These are phyloP conservation scores for Tiliacea citrago DNA, from an alignment of 2,888 invertebrate genomes.

Conservation along the genomic window DNA sequence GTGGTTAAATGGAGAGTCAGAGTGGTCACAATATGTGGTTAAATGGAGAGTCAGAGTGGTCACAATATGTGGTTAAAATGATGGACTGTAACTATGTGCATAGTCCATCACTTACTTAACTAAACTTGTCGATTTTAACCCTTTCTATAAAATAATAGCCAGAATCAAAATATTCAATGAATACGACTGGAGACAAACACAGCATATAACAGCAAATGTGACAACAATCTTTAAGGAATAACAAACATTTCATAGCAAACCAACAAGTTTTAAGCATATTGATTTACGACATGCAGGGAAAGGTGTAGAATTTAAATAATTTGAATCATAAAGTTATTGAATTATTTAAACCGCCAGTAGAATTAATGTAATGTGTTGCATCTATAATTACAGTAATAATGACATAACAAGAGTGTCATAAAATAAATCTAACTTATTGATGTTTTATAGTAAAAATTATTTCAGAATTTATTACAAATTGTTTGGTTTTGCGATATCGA, in stretches of 20 bases:
- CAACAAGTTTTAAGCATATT: background rate
- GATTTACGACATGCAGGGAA: background rate
- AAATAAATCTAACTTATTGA: slow-evolving; percentile 24
- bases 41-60: background rate
- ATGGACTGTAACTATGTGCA: background rate
- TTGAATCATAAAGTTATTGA: background rate
- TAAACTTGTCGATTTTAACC: background rate
- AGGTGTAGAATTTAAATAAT: background rate
- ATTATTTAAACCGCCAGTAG: background rate
- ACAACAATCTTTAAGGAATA: background rate
- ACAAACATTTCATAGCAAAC: background rate
- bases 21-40: background rate
- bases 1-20: no score
- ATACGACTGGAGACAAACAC: background rate
- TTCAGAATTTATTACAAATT: slow-evolving; percentile 47
- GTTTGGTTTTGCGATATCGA: slow-evolving; percentile 50
- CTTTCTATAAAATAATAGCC: background rate
- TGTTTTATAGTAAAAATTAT: slow-evolving; percentile 4
- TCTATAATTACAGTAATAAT: background rate
- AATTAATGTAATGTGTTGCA: background rate
- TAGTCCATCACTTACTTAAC: background rate
- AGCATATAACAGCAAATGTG: background rate
- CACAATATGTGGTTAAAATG: background rate
- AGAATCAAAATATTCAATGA: background rate
- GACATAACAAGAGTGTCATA: slow-evolving; percentile 1